Evolutionary conservation across 2,797 vertebrate species (phyloP).

Genomic region (Eulemur rubriventer): DNA sequence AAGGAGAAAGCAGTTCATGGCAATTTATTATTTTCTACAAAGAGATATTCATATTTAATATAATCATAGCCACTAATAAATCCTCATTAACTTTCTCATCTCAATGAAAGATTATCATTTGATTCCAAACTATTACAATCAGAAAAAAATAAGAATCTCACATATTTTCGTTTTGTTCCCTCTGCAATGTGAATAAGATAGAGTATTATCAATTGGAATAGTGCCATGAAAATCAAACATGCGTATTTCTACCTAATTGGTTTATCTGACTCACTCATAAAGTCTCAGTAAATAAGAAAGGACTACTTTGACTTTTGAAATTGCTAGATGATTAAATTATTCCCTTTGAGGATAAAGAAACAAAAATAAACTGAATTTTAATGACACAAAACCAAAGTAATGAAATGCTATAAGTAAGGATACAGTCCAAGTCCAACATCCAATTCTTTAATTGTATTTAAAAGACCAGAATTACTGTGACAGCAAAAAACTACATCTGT

Average conservation of each 20-base stretch:
- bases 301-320: constrained; percentile 19
- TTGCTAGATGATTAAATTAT: not conserved
- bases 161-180: not conserved
- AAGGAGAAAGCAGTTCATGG: not conserved
- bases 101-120: constrained; percentile 27
- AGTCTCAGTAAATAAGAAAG: constrained; percentile 18
- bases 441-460: not conserved
- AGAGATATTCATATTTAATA: constrained; percentile 51
- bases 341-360: constrained; percentile 14
- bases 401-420: not conserved
- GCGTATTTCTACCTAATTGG: not conserved
- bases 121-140: not conserved
- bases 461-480: not conserved
- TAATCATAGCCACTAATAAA: not conserved
- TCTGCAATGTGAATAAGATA: not conserved
- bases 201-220: not conserved
- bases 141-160: not conserved
- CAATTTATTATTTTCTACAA: constrained; percentile 30
- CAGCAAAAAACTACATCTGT: not conserved
- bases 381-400: not conserved
- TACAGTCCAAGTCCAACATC: not conserved
- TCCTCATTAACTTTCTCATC: constrained; percentile 39
- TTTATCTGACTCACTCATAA: not conserved
- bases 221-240: not conserved
- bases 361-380: not conserved